phyloP scores from a whole-genome alignment of 2,888 invertebrate species.

The Caenorhabditis macrosperma region DNA sequence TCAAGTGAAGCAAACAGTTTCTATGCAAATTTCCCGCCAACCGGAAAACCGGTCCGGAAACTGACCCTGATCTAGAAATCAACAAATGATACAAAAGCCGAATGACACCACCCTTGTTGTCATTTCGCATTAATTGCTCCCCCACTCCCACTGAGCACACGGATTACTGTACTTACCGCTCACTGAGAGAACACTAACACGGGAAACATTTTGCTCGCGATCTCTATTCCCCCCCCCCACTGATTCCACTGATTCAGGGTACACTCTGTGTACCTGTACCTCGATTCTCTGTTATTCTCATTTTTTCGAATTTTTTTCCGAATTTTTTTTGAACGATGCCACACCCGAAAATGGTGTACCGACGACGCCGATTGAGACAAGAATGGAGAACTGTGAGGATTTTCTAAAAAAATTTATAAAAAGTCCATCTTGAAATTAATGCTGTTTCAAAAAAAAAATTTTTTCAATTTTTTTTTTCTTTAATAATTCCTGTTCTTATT shows the following conservation, averaged over 20 bases:
- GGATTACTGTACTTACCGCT: slow-evolving; percentile 30
- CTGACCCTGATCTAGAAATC: no score
- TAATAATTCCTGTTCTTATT: no score
- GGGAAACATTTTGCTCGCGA: slow-evolving; percentile 22
- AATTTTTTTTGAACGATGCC: slow-evolving; percentile 24
- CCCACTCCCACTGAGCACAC: slow-evolving; percentile 26
- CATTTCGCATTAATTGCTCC: slow-evolving; percentile 21
- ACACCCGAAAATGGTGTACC: slow-evolving; percentile 33
- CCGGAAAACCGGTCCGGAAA: no score
- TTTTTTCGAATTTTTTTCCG: background rate
- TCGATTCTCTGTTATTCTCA: background rate
- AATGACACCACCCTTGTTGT: slow-evolving; percentile 22
- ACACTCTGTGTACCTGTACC: background rate
- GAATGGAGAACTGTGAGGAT: slow-evolving; percentile 37
- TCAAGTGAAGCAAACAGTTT: no score
- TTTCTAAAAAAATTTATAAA: background rate
- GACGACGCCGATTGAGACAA: slow-evolving; percentile 28
- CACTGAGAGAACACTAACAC: background rate
- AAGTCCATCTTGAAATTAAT: background rate
- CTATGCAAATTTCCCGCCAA: no score
- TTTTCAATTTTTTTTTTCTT: no score
- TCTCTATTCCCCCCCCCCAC: slow-evolving; percentile 1
- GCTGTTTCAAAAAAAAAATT: no score
- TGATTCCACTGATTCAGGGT: background rate
- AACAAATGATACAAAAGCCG: background rate